Conservation (phyloP, 2,888 invertebrate genomes). For the Apotomis betuletana region DNA sequence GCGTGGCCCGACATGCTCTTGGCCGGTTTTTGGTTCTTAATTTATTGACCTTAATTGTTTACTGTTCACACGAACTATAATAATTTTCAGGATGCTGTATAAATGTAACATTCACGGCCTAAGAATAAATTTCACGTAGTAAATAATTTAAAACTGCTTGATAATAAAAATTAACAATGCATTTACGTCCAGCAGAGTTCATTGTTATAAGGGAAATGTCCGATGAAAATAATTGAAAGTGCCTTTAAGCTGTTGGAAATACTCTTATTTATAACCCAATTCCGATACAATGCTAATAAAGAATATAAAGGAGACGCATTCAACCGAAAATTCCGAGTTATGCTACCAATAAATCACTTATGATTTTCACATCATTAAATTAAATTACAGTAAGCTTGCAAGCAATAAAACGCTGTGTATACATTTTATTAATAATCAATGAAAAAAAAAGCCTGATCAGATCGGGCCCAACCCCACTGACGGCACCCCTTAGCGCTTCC, state of each 20-base stretch:
- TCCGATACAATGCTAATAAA: conserved; percentile 1
- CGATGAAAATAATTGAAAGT: neutral
- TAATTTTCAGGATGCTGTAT: neutral
- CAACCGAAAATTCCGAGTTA: conserved; percentile 12
- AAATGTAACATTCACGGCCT: neutral
- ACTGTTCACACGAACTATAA: too few relatives aligned
- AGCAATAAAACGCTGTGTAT: too few relatives aligned
- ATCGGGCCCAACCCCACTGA: neutral
- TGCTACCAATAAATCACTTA: conserved; percentile 12
- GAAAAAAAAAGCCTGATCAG: neutral
- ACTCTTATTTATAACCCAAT: conserved; percentile 5
- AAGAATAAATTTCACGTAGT: neutral
- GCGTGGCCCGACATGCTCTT: too few relatives aligned
- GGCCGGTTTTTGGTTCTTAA: too few relatives aligned
- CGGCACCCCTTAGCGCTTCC: neutral
- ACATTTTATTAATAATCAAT: too few relatives aligned
- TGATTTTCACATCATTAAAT: conserved; percentile 24
- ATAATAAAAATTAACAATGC: neutral
- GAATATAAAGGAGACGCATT: conserved; percentile 25
- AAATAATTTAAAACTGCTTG: neutral
- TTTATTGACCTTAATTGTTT: too few relatives aligned
- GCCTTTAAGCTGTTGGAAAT: neutral
- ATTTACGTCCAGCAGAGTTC: neutral
- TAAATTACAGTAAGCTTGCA: conserved; percentile 16
- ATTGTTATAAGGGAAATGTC: neutral